Conservation (phyloP, 2,888 invertebrate genomes). For the Acanthacorydalis orientalis region DNA sequence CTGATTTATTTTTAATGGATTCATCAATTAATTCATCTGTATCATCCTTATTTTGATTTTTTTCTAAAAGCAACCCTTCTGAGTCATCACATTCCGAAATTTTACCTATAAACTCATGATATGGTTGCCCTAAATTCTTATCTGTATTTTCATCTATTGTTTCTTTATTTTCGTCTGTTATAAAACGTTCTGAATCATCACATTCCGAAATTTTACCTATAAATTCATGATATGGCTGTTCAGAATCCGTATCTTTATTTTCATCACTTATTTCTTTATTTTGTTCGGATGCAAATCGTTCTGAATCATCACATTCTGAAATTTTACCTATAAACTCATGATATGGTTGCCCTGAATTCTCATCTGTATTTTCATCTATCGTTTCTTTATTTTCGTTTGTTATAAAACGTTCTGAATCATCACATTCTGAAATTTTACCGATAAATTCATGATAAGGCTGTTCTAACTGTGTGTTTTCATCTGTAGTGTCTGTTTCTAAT, state of each 20-base stretch:
- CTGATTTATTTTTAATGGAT: background rate
- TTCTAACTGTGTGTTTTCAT: too few species aligned
- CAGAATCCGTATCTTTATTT: background rate
- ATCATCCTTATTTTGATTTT: constrained; percentile 2
- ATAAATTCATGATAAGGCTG: too few species aligned
- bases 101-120: background rate
- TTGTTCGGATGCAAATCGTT: background rate
- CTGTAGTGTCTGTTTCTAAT: too few species aligned
- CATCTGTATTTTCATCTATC: background rate
- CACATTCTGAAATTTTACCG: background rate
- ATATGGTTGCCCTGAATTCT: too few species aligned
- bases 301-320: background rate
- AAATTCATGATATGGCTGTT: too few species aligned
- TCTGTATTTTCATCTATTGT: background rate
- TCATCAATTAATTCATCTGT: constrained; percentile 7
- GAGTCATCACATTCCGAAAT: background rate
- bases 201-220: background rate
- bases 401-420: background rate
- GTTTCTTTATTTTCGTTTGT: background rate
- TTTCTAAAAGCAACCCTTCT: background rate
- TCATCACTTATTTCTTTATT: background rate
- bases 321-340: background rate
- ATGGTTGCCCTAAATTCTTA: background rate
- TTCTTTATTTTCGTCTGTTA: background rate
- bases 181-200: background rate